Conservation (phyloP, 2,113 vertebrate species). For the Heloderma charlesbogerti region DNA sequence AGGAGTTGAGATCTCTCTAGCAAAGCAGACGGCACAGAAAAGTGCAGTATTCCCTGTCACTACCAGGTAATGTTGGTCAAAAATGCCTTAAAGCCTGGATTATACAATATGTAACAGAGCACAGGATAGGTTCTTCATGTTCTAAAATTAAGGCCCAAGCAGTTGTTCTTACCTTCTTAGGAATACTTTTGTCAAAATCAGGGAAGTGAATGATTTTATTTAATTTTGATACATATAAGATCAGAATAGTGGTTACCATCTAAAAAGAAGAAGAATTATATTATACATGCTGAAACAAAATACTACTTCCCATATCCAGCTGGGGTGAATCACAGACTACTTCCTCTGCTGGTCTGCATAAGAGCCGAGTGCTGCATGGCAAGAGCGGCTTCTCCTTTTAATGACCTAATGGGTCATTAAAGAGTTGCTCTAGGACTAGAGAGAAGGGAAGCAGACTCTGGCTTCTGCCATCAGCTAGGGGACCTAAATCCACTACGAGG, state of each 20-base stretch:
- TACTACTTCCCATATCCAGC: not conserved
- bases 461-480: too few relatives aligned
- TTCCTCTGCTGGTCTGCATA: not conserved
- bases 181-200: conserved; percentile 82
- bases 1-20: not conserved
- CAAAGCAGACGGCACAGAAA: not conserved
- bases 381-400: not conserved
- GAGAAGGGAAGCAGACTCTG: too few relatives aligned
- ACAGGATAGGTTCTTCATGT: conserved; percentile 1
- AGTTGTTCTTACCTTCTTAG: conserved; percentile 78
- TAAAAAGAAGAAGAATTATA: conserved; percentile 58
- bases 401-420: not conserved
- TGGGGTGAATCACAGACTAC: not conserved
- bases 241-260: conserved; percentile 81
- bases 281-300: conserved; percentile 6
- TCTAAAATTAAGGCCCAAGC: not conserved
- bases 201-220: conserved; percentile 80
- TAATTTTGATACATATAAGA: conserved; percentile 81
- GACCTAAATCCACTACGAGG: too few relatives aligned
- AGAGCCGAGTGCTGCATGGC: not conserved
- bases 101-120: not conserved
- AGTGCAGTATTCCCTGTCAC: not conserved
- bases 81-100: not conserved
- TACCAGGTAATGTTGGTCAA: not conserved
- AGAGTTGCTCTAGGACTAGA: too few relatives aligned